Conservation (phyloP, 2,113 vertebrate species). For the Hydropotes inermis region DNA sequence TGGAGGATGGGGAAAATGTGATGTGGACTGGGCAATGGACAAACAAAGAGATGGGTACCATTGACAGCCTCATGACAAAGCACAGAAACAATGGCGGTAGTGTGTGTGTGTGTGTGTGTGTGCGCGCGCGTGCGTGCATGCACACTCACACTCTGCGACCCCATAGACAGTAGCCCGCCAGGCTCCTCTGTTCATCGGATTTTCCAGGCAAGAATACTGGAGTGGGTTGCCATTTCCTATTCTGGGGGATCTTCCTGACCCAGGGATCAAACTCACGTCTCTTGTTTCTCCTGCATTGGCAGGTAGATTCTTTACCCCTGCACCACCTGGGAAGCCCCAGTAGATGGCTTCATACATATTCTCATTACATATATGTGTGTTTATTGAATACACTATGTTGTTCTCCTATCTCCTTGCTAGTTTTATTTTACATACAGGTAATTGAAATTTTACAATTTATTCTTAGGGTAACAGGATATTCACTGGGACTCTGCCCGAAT, state of each 20-base stretch:
- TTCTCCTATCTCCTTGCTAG: not conserved
- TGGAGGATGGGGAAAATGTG: not conserved
- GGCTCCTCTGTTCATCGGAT: not conserved
- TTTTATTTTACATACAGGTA: not conserved
- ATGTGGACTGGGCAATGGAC: not conserved
- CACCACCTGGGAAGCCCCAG: not conserved
- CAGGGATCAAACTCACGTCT: not conserved
- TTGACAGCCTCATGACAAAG: not conserved
- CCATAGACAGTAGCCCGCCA: not conserved
- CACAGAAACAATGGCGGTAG: not conserved
- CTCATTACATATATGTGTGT: not conserved
- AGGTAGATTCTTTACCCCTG: not conserved
- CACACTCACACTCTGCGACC: not conserved
- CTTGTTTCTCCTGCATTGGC: not conserved
- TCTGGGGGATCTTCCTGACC: not conserved
- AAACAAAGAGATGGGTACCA: not conserved
- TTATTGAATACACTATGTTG: not conserved
- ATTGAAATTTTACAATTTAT: not conserved
- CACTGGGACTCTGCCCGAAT: not conserved
- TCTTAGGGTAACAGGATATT: not conserved
- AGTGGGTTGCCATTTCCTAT: not conserved
- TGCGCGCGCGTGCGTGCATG: rapidly evolving
- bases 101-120: not conserved
- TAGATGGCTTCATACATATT: not conserved
- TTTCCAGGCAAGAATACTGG: not conserved